These are phyloP conservation scores for Euplexia lucipara DNA, from an alignment of 2,888 invertebrate genomes.

Conservation along the genomic window DNA sequence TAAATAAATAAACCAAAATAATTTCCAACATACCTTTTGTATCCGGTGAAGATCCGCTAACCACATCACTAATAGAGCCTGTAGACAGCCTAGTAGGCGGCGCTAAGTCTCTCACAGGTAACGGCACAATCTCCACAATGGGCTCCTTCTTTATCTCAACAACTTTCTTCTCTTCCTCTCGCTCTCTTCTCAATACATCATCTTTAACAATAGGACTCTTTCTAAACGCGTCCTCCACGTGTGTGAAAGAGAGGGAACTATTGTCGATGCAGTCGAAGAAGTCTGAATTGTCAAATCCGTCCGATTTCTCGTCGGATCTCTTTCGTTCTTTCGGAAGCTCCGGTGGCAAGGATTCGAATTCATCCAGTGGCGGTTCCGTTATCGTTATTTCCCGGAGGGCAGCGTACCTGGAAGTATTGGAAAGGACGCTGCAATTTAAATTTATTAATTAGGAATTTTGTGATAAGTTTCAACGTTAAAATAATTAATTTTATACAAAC, in stretches of 20 bases:
- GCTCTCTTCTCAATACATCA: too few species aligned
- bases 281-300: conserved; percentile 89
- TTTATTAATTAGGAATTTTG: conserved; percentile 30
- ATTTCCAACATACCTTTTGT: conserved; percentile 83
- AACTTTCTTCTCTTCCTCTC: conserved; percentile 80
- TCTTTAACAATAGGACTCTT: conserved; percentile 86
- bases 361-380: conserved; percentile 91
- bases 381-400: conserved; percentile 95
- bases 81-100: conserved; percentile 91
- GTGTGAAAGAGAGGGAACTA: conserved; percentile 87
- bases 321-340: conserved; percentile 88
- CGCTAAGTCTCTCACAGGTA: conserved; percentile 69
- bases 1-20: too few species aligned
- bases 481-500: too few species aligned
- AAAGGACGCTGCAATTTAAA: conserved; percentile 32
- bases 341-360: conserved; percentile 87
- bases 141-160: conserved; percentile 74
- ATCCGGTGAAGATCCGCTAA: conserved; percentile 92
- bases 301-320: conserved; percentile 89
- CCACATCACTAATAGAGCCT: conserved; percentile 92
- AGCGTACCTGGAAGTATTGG: conserved; percentile 90
- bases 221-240: conserved; percentile 88
- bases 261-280: conserved; percentile 90
- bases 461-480: too few species aligned
- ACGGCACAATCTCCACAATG: conserved; percentile 67